A percentile compares a stretch with the other conserved stretches of the same genome.
Conservation (phyloP, 1,140 invertebrate species). For the Coenobita brevimanus region DNA sequence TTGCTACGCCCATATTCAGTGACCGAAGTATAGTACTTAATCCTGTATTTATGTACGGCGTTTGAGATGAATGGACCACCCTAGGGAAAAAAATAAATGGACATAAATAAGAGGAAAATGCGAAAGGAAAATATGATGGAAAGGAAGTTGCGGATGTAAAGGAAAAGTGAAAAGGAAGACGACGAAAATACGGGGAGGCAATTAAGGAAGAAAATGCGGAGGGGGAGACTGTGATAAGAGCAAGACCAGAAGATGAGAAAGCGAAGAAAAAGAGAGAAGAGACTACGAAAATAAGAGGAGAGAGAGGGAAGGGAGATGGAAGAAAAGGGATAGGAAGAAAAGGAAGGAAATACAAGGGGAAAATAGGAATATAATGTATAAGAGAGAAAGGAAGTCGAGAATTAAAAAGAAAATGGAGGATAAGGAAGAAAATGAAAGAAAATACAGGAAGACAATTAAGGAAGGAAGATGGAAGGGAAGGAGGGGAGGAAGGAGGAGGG, state of each 20-base stretch:
- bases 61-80: no score
- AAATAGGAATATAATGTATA: neutral
- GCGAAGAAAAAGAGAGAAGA: no score
- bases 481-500: no score
- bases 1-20: no score
- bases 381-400: neutral
- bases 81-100: no score
- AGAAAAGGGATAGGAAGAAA: neutral
- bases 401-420: neutral
- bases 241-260: no score
- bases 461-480: no score
- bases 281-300: neutral
- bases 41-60: no score
- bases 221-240: neutral
- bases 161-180: neutral
- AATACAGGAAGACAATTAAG: no score
- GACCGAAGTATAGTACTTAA: no score
- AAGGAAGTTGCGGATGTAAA: no score
- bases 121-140: neutral
- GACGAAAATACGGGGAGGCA: neutral
- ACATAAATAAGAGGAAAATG: no score
- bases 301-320: constrained; percentile 9
- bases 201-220: neutral
- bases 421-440: neutral
- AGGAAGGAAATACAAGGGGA: neutral